phyloP scores from a whole-genome alignment of 2,888 invertebrate species.

The Trissolcus brochymenae region DNA sequence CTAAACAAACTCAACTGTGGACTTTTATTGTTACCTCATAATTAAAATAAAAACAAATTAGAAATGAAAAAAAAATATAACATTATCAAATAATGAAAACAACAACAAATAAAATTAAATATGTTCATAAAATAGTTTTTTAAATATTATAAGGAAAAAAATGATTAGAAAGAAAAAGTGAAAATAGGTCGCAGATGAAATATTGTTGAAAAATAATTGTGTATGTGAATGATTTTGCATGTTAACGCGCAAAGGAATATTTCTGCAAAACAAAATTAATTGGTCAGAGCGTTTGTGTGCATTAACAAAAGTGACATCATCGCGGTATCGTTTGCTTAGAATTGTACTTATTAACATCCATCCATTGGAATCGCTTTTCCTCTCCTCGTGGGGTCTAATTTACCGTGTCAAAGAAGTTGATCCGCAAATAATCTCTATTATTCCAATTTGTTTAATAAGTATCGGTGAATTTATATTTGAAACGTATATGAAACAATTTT shows the following conservation, averaged over 20 bases:
- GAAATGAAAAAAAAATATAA: too few species aligned
- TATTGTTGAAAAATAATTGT: too few species aligned
- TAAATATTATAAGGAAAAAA: too few species aligned
- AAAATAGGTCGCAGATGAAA: too few species aligned
- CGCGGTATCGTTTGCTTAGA: slow-evolving; percentile 32
- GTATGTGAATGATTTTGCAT: neutral
- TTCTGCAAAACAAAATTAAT: slow-evolving; percentile 33
- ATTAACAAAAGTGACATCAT: slow-evolving; percentile 41
- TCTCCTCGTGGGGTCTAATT: slow-evolving; percentile 55
- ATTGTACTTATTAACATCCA: slow-evolving; percentile 43
- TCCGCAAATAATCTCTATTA: slow-evolving; percentile 28
- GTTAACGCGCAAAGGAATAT: slow-evolving; percentile 18
- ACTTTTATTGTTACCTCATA: too few species aligned
- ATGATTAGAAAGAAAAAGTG: too few species aligned
- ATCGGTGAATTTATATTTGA: slow-evolving; percentile 20
- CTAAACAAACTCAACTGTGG: neutral
- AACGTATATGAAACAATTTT: neutral
- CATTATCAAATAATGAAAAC: too few species aligned
- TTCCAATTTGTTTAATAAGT: slow-evolving; percentile 21
- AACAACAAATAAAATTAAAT: too few species aligned
- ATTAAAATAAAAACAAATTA: too few species aligned
- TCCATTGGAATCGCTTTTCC: slow-evolving; percentile 23
- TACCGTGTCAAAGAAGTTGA: slow-evolving; percentile 50
- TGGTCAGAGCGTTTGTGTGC: slow-evolving; percentile 26
- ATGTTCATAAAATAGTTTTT: too few species aligned